Percentiles rank a stretch among this genome's conserved stretches.
Evolutionary conservation across 1,140 invertebrate genomes (phyloP).

Genomic region (Mactra quadrangularis): DNA sequence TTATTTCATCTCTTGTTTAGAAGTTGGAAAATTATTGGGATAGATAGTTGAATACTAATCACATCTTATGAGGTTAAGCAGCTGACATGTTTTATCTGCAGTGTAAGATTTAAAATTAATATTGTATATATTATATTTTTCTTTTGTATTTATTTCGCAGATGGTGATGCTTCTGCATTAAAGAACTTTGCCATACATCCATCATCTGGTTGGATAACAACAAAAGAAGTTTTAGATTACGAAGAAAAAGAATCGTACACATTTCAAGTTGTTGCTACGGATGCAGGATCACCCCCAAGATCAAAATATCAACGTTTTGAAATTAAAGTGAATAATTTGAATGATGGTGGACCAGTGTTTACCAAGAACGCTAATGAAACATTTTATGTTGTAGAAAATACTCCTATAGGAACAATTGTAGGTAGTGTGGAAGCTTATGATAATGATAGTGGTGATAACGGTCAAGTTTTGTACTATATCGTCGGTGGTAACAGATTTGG

Average conservation of each 20-base stretch:
- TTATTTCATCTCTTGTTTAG: too few species aligned
- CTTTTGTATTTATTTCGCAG: slow-evolving; percentile 66
- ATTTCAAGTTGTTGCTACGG: slow-evolving; percentile 93
- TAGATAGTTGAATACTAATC: too few species aligned
- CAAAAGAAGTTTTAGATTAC: slow-evolving; percentile 93
- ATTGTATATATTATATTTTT: too few species aligned
- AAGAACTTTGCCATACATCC: slow-evolving; percentile 76
- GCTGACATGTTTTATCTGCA: too few species aligned
- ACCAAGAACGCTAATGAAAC: slow-evolving; percentile 86
- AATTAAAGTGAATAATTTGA: slow-evolving; percentile 79
- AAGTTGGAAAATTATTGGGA: too few species aligned
- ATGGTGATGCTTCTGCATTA: slow-evolving; percentile 64
- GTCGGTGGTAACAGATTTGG: slow-evolving; percentile 99
- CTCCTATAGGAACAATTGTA: slow-evolving; percentile 94
- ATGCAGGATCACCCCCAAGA: slow-evolving; percentile 93
- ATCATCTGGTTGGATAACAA: slow-evolving; percentile 91
- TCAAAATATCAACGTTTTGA: slow-evolving; percentile 75
- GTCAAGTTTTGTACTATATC: slow-evolving; percentile 99
- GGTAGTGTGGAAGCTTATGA: slow-evolving; percentile 87
- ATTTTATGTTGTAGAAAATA: slow-evolving; percentile 96
- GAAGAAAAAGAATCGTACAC: slow-evolving; percentile 94
- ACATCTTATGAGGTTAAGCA: too few species aligned
- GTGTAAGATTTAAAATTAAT: too few species aligned
- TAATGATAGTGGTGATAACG: slow-evolving; percentile 93
- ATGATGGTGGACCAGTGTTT: slow-evolving; percentile 79